Conservation (phyloP, 1,140 invertebrate species). For the Lethrus apterus region DNA sequence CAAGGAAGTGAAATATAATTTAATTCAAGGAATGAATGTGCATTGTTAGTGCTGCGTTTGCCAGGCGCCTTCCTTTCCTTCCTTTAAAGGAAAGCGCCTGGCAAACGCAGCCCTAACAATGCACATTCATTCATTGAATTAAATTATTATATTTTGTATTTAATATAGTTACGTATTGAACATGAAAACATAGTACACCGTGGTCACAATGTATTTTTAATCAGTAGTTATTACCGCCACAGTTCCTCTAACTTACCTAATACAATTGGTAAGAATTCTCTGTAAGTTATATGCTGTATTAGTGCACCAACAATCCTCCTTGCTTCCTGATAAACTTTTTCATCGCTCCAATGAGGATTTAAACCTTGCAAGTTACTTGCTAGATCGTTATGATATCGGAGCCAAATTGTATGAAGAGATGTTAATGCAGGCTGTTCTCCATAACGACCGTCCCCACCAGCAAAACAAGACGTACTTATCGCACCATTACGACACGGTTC, state of each 20-base stretch:
- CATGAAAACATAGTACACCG: no score
- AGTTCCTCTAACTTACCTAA: conserved; percentile 57
- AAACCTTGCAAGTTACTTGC: conserved; percentile 65
- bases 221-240: no score
- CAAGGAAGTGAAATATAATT: no score
- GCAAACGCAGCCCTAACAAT: no score
- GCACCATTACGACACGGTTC: conserved; percentile 58
- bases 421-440: conserved; percentile 83
- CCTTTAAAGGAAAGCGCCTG: no score
- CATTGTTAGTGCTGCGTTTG: no score
- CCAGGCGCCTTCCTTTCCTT: no score
- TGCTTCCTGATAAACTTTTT: conserved; percentile 81
- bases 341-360: conserved; percentile 83
- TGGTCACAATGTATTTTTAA: no score
- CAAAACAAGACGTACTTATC: conserved; percentile 60
- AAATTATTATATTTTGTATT: no score
- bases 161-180: no score
- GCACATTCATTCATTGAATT: no score
- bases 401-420: conserved; percentile 79
- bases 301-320: conserved; percentile 73
- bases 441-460: conserved; percentile 70
- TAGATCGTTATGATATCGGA: conserved; percentile 86
- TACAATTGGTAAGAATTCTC: conserved; percentile 80
- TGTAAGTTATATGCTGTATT: conserved; percentile 82
- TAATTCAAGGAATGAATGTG: no score